These are phyloP conservation scores for Bucorvus abyssinicus DNA, from an alignment of 2,797 vertebrate species.

Conservation along the genomic window DNA sequence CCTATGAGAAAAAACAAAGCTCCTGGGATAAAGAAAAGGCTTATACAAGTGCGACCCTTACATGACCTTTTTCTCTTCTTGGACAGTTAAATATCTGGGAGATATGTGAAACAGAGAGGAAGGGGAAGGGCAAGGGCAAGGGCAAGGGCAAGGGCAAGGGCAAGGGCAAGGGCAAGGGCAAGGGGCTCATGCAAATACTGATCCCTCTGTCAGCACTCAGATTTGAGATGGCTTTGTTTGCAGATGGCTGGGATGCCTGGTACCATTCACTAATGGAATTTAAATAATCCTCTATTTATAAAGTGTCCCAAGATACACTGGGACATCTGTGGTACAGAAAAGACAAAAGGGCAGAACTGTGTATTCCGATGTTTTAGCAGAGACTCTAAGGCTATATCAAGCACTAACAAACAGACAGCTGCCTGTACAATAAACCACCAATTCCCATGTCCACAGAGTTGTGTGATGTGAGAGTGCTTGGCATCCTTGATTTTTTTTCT, in stretches of 20 bases:
- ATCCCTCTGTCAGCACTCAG: neutral
- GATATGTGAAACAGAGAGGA: no score
- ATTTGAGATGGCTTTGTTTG: neutral
- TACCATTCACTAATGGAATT: neutral
- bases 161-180: neutral
- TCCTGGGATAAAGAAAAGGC: no score
- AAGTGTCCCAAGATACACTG: neutral
- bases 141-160: no score
- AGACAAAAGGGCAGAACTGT: neutral
- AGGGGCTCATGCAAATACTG: neutral
- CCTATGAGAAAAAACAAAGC: no score
- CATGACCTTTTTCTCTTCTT: no score
- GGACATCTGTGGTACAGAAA: neutral
- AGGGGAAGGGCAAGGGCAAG: no score
- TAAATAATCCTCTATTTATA: neutral
- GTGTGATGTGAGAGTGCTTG: no score
- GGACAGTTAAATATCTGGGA: no score
- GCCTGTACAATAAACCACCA: fast-evolving
- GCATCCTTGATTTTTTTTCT: no score
- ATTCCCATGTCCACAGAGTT: neutral
- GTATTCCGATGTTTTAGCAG: neutral
- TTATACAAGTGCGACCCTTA: no score
- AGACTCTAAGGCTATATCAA: neutral
- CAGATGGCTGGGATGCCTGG: neutral
- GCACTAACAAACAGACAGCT: neutral